These are phyloP conservation scores for Phrynocephalus guinanensis DNA, from an alignment of 2,797 vertebrate genomes.

Conservation along the genomic window DNA sequence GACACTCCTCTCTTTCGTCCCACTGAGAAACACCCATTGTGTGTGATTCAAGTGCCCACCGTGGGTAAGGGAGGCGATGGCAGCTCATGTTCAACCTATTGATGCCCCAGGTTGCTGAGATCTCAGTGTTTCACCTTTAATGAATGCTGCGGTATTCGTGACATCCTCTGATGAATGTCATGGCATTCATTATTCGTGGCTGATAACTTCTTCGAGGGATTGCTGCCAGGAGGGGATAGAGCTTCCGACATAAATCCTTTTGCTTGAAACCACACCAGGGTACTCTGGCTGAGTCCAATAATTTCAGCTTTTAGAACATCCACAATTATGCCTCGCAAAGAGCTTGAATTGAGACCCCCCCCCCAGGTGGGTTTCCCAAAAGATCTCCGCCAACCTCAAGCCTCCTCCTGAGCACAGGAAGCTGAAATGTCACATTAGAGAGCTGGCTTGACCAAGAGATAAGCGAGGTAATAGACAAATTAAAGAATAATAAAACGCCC, in stretches of 20 bases:
- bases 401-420: too few relatives aligned
- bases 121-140: slow-evolving; percentile 49
- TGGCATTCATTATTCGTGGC: background rate
- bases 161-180: slow-evolving; percentile 9
- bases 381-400: background rate
- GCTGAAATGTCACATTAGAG: background rate
- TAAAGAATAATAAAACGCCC: too few relatives aligned
- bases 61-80: background rate
- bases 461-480: too few relatives aligned
- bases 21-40: background rate
- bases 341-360: background rate
- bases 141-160: background rate
- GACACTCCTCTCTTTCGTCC: background rate
- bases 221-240: background rate
- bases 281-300: background rate
- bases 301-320: background rate
- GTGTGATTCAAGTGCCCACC: background rate
- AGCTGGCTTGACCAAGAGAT: too few relatives aligned
- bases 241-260: background rate
- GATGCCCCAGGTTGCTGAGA: background rate
- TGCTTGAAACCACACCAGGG: background rate
- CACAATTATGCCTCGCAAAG: background rate
- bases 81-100: background rate
- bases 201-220: background rate
- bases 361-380: background rate